These are phyloP conservation scores for Oreonectes daqikongensis DNA, from an alignment of 2,797 vertebrate genomes.

Conservation along the genomic window DNA sequence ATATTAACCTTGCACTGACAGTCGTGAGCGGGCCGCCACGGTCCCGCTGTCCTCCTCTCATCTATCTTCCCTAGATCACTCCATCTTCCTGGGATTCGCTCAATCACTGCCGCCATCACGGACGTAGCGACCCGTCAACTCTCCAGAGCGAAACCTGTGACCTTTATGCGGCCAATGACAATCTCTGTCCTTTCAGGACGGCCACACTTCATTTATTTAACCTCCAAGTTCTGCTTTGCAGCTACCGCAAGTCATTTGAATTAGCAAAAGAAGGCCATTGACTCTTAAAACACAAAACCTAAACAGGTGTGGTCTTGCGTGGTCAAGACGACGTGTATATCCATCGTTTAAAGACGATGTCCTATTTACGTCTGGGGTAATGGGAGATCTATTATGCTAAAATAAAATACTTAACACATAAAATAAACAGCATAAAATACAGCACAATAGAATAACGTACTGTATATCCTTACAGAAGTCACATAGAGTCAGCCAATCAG, in stretches of 20 bases:
- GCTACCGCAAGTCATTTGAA: neutral
- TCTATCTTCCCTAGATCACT: conserved; percentile 69
- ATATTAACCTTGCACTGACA: conserved; percentile 72
- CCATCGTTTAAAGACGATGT: neutral
- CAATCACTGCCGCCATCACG: conserved; percentile 68
- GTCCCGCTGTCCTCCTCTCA: conserved; percentile 11
- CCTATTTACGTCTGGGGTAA: neutral
- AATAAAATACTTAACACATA: neutral
- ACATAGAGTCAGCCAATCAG: neutral
- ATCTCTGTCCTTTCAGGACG: neutral
- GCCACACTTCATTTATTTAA: neutral
- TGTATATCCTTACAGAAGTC: neutral
- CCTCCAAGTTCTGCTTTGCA: neutral
- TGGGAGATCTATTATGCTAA: neutral
- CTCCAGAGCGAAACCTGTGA: neutral
- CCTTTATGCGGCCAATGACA: conserved; percentile 40
- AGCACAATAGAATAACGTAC: neutral
- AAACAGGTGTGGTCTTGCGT: too few relatives aligned
- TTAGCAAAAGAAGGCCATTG: too few relatives aligned
- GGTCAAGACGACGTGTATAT: neutral
- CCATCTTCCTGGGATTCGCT: conserved; percentile 67
- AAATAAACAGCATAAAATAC: too few relatives aligned
- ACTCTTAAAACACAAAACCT: too few relatives aligned
- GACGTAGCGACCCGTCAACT: conserved; percentile 8
- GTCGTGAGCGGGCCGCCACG: conserved; percentile 33